Conservation (phyloP, 2,113 vertebrate genomes). For the Myxocyprinus asiaticus region DNA sequence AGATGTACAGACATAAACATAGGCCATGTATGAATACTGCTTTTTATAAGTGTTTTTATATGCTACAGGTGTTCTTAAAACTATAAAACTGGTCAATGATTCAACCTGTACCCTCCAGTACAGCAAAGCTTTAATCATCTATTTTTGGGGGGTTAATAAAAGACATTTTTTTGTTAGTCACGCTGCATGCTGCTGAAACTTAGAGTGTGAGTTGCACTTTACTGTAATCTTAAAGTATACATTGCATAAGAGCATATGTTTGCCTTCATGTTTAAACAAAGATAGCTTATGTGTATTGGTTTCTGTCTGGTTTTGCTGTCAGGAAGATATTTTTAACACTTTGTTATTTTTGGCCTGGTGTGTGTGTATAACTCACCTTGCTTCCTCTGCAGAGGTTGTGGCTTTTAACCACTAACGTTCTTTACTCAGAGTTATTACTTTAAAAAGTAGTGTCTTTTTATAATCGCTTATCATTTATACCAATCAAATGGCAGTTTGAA, state of each 20-base stretch:
- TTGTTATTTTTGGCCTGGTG: constrained; percentile 62
- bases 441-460: not conserved
- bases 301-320: constrained; percentile 43
- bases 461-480: constrained; percentile 28
- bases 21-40: not conserved
- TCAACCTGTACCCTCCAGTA: not conserved
- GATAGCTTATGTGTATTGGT: constrained; percentile 36
- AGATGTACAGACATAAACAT: not conserved
- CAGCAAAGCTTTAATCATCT: not conserved
- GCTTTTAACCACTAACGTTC: constrained; percentile 28
- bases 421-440: constrained; percentile 15
- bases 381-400: constrained; percentile 53
- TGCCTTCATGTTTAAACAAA: constrained; percentile 10
- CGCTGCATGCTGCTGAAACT: not conserved
- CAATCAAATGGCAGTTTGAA: not conserved
- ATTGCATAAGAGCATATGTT: constrained; percentile 41
- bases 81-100: not conserved
- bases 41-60: not conserved
- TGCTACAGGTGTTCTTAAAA: not conserved
- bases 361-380: constrained; percentile 51
- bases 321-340: constrained; percentile 47
- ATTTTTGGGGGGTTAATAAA: not conserved
- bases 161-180: not conserved
- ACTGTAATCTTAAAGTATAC: constrained; percentile 27
- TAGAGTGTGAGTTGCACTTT: not conserved